Evolutionary conservation across 2,888 invertebrate genomes (phyloP).

Genomic region (Scaptomyza cyrtandrae): DNA sequence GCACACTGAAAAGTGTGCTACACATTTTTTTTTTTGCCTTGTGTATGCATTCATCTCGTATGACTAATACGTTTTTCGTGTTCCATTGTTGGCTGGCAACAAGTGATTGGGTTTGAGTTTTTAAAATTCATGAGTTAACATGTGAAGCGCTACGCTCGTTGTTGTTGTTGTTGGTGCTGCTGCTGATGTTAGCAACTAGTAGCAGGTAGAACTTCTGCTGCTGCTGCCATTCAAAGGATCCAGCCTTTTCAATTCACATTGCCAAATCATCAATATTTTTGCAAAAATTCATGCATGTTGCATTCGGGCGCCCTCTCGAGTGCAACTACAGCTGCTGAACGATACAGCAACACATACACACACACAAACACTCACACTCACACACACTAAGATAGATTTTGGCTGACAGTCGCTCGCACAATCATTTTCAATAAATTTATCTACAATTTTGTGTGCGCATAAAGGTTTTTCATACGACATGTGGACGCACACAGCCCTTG

Average conservation of each 20-base stretch:
- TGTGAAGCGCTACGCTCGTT: conserved; percentile 49
- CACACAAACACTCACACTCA: conserved; percentile 1
- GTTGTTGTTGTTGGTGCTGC: conserved; percentile 6
- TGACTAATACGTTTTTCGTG: conserved; percentile 74
- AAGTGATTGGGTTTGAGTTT: conserved; percentile 24
- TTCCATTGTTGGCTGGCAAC: conserved; percentile 52
- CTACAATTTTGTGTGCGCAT: conserved; percentile 57
- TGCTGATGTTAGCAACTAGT: conserved; percentile 32
- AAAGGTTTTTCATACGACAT: conserved; percentile 53
- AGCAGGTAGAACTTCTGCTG: conserved; percentile 24
- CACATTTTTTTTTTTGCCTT: not conserved
- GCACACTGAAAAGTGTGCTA: conserved; percentile 18
- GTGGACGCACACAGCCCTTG: conserved; percentile 45
- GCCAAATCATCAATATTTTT: conserved; percentile 77
- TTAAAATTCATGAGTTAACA: conserved; percentile 47
- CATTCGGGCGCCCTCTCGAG: conserved; percentile 27
- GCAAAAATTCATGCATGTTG: conserved; percentile 59
- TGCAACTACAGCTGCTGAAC: conserved; percentile 21
- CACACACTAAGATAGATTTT: conserved; percentile 4
- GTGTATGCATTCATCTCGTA: conserved; percentile 18
- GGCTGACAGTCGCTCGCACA: conserved; percentile 38
- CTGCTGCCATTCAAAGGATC: conserved; percentile 67
- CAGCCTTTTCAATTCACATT: conserved; percentile 68
- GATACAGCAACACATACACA: conserved; percentile 16
- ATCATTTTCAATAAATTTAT: conserved; percentile 80